Evolutionary conservation across 2,113 vertebrate genomes (phyloP).

Genomic region (Sapayoa aenigma): DNA sequence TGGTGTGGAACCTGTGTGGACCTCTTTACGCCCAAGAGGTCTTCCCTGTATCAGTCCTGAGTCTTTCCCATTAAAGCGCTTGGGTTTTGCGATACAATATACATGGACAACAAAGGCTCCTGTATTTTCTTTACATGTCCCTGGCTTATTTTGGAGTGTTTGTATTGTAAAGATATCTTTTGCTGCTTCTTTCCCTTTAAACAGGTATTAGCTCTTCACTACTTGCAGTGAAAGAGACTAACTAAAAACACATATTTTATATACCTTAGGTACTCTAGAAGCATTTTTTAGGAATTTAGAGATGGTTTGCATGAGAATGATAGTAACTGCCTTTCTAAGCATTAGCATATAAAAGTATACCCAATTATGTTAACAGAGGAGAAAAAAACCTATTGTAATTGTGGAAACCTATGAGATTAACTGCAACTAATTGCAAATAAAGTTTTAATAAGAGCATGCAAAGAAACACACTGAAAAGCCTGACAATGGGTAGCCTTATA

Average conservation of each 20-base stretch:
- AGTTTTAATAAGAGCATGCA: background rate
- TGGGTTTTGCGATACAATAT: background rate
- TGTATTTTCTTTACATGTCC: background rate
- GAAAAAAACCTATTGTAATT: background rate
- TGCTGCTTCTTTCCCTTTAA: background rate
- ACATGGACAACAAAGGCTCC: background rate
- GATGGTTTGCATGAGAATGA: background rate
- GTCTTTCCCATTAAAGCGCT: background rate
- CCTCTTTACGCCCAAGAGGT: background rate
- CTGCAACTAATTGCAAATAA: background rate
- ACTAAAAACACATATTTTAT: background rate
- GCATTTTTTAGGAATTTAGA: background rate
- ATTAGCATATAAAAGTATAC: background rate
- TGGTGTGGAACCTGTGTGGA: background rate
- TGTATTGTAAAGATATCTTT: background rate
- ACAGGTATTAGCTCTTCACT: background rate
- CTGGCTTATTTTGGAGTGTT: background rate
- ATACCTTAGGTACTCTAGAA: background rate
- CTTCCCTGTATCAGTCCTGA: background rate
- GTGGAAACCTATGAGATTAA: background rate
- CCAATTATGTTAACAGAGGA: background rate
- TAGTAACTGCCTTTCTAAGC: background rate
- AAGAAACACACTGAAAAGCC: background rate
- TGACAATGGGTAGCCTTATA: background rate
- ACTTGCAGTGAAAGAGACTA: background rate